These are phyloP conservation scores for Oophaga pumilio DNA, from an alignment of 2,113 vertebrate genomes.

Conservation along the genomic window DNA sequence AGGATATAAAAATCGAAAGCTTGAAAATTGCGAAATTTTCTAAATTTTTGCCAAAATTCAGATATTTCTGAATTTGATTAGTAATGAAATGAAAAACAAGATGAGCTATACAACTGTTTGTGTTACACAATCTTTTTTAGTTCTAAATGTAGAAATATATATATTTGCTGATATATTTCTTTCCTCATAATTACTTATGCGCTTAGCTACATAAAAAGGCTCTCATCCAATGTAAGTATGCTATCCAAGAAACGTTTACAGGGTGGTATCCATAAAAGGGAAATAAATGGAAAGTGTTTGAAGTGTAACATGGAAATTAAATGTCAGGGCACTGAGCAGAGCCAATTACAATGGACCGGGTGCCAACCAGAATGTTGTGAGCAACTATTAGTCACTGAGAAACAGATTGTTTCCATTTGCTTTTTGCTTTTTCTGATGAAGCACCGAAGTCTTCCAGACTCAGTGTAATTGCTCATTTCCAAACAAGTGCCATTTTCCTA, in stretches of 20 bases:
- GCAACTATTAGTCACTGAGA: constrained; percentile 40
- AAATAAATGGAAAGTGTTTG: background rate
- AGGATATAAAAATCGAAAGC: too few species aligned
- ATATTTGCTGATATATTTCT: background rate
- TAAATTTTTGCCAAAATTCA: too few species aligned
- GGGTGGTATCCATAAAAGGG: constrained; percentile 22
- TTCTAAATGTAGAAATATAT: too few species aligned
- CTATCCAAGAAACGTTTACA: constrained; percentile 10
- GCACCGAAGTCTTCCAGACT: constrained; percentile 4
- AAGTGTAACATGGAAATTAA: constrained; percentile 17
- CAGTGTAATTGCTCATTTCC: constrained; percentile 12
- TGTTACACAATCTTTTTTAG: too few species aligned
- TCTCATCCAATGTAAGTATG: background rate
- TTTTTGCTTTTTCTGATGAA: background rate
- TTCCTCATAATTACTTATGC: background rate
- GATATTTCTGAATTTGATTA: too few species aligned
- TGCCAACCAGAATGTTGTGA: constrained; percentile 39
- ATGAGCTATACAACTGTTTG: too few species aligned
- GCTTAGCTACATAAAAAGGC: background rate
- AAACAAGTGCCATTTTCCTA: constrained; percentile 12
- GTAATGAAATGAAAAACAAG: too few species aligned
- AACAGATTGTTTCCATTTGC: constrained; percentile 40
- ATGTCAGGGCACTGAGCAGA: constrained; percentile 1
- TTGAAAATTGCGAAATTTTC: too few species aligned
- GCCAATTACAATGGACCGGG: constrained; percentile 31